phyloP scores from a whole-genome alignment of 2,113 vertebrate genomes.

The Tringa solitaria region DNA sequence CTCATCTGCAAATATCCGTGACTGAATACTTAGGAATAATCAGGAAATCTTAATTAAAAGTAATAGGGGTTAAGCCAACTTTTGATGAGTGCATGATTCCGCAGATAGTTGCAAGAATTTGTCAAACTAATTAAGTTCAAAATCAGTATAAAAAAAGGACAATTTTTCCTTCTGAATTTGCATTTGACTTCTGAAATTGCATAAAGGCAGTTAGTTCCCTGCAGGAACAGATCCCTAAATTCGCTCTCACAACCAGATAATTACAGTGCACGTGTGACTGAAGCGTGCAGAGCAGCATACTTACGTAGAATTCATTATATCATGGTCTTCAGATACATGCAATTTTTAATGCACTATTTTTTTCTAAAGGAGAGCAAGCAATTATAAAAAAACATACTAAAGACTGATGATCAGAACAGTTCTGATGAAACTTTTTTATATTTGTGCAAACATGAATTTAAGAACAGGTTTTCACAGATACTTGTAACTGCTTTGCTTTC shows the following conservation, averaged over 20 bases:
- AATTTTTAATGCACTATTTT: not conserved
- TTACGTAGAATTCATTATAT: not conserved
- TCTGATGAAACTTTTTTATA: not conserved
- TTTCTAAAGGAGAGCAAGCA: not conserved
- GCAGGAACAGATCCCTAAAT: not conserved
- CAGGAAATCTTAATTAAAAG: slow-evolving; percentile 38
- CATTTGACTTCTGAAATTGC: not conserved
- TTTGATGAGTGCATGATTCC: not conserved
- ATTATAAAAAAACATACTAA: not conserved
- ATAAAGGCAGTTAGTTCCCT: not conserved
- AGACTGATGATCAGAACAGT: not conserved
- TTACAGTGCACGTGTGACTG: not conserved
- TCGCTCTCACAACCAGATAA: not conserved
- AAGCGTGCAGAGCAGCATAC: not conserved
- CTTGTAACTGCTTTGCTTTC: not conserved
- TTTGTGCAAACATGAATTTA: not conserved
- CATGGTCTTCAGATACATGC: not conserved
- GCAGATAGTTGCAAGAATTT: not conserved
- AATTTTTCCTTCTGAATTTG: not conserved
- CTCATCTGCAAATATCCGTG: not conserved
- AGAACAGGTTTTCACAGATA: not conserved
- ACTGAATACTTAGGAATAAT: slow-evolving; percentile 8
- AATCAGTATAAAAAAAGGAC: not conserved
- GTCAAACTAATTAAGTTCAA: not conserved
- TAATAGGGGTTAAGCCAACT: not conserved